Conservation (phyloP, 2,888 invertebrate species). For the Tipula lateralis region DNA sequence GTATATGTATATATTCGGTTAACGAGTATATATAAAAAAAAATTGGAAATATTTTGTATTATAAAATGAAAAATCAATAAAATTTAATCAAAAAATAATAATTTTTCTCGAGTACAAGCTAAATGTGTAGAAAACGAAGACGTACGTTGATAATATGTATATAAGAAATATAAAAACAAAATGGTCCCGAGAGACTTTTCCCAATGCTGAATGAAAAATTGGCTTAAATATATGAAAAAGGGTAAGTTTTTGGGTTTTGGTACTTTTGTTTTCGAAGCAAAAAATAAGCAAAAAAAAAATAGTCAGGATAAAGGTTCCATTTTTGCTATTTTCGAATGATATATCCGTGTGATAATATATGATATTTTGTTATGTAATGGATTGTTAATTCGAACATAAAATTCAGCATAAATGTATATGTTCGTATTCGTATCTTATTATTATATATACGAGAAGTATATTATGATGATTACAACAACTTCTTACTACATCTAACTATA, state of each 20-base stretch:
- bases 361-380: background rate
- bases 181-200: background rate
- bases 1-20: background rate
- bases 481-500: background rate
- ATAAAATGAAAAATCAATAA: constrained; percentile 12
- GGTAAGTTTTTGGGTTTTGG: background rate
- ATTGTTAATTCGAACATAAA: constrained; percentile 11
- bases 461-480: background rate
- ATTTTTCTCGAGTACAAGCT: background rate
- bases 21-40: too few species aligned
- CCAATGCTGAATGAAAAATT: background rate
- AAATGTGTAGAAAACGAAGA: background rate
- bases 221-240: background rate
- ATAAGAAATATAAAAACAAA: background rate
- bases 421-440: background rate
- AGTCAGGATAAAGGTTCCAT: background rate
- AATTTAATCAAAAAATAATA: background rate
- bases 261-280: background rate
- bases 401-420: background rate
- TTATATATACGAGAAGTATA: background rate
- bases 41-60: background rate
- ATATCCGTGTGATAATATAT: background rate
- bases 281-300: background rate
- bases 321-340: background rate
- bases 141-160: background rate